phyloP scores from a whole-genome alignment of 2,888 invertebrate species.

The Eupithecia pulchellata region DNA sequence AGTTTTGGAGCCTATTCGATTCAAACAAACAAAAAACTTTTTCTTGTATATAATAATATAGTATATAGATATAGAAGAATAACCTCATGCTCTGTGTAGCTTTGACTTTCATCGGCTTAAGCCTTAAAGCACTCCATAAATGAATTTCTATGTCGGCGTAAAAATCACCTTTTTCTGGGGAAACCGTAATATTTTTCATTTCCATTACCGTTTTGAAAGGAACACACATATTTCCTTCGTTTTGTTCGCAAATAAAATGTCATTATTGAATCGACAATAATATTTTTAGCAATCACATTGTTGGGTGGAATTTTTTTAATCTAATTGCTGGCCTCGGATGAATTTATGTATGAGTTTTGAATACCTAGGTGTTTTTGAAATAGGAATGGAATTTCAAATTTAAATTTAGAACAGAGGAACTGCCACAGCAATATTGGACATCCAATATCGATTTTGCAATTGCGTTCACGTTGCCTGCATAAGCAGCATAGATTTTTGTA shows the following conservation, averaged over 20 bases:
- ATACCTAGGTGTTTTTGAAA: background rate
- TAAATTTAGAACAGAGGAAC: background rate
- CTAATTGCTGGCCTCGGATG: background rate
- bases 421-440: no score
- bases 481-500: no score
- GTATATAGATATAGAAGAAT: no score
- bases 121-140: slow-evolving; percentile 27
- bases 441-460: no score
- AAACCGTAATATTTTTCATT: slow-evolving; percentile 23
- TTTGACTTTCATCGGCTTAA: background rate
- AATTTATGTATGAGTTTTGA: slow-evolving; percentile 9
- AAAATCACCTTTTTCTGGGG: slow-evolving; percentile 21
- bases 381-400: background rate
- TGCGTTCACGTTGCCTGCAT: no score
- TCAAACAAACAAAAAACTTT: no score
- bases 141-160: slow-evolving; percentile 28
- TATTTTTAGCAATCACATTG: background rate
- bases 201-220: slow-evolving; percentile 17
- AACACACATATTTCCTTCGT: slow-evolving; percentile 4
- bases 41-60: no score
- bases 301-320: slow-evolving; percentile 1
- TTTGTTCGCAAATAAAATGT: slow-evolving; percentile 7
- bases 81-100: background rate
- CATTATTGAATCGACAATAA: background rate
- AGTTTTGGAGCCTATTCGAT: no score